A percentile compares a stretch with the other conserved stretches of the same genome.
Evolutionary conservation across 2,888 invertebrate species (phyloP).

Genomic region (Eurytoma adleriae): DNA sequence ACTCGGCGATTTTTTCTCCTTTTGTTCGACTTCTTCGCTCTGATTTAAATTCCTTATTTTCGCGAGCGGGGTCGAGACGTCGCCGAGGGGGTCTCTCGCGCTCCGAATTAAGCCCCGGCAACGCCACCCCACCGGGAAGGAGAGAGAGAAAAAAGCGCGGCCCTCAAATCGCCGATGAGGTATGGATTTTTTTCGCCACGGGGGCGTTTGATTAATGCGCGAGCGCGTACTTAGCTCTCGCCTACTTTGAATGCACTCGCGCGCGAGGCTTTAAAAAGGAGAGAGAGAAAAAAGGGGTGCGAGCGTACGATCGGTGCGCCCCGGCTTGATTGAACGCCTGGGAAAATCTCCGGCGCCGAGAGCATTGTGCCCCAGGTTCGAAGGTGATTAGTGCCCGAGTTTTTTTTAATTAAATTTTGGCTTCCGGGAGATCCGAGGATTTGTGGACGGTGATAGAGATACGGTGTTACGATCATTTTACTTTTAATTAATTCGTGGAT

Average conservation of each 20-base stretch:
- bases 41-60: conserved; percentile 52
- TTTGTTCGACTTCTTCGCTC: conserved; percentile 40
- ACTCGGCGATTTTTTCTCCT: conserved; percentile 39
- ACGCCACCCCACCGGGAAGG: not conserved
- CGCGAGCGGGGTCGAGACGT: conserved; percentile 1
- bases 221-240: not conserved
- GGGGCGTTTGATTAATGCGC: conserved; percentile 46
- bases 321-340: too few relatives aligned
- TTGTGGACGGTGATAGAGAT: too few relatives aligned
- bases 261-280: not conserved
- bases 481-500: too few relatives aligned
- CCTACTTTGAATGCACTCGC: conserved; percentile 10
- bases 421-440: too few relatives aligned
- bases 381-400: too few relatives aligned
- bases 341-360: too few relatives aligned
- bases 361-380: too few relatives aligned
- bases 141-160: not conserved
- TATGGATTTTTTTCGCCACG: conserved; percentile 44
- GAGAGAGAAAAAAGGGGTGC: too few relatives aligned
- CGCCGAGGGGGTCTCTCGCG: not conserved
- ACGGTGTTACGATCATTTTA: too few relatives aligned
- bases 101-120: conserved; percentile 24
- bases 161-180: conserved; percentile 40
- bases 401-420: too few relatives aligned
- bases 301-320: too few relatives aligned